phyloP scores from a whole-genome alignment of 2,113 vertebrate species.

The Oceanites oceanicus region DNA sequence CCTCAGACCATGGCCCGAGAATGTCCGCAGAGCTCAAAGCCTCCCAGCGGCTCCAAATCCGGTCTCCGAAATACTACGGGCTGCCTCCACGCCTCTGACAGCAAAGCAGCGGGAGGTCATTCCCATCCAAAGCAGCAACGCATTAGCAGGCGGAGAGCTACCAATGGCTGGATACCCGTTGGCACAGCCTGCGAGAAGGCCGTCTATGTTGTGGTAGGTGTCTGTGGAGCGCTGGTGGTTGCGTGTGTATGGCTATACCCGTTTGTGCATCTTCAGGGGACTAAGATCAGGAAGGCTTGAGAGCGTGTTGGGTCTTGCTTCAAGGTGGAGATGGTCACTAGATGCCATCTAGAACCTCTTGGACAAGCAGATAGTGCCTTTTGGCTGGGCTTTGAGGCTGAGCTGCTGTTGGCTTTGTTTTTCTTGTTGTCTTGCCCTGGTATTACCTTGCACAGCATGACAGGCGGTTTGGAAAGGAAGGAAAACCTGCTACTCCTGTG shows the following conservation, averaged over 20 bases:
- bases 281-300: background rate
- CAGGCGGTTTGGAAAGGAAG: background rate
- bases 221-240: background rate
- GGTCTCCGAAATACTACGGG: slow-evolving; percentile 79
- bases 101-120: slow-evolving; percentile 78
- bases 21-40: slow-evolving; percentile 92
- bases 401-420: background rate
- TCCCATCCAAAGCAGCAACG: slow-evolving; percentile 85
- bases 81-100: slow-evolving; percentile 82
- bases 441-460: background rate
- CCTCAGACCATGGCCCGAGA: slow-evolving; percentile 87
- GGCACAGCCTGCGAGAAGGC: slow-evolving; percentile 91
- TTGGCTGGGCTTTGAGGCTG: background rate
- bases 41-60: slow-evolving; percentile 90
- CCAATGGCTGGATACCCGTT: slow-evolving; percentile 94
- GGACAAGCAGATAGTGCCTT: background rate
- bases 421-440: background rate
- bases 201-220: slow-evolving; percentile 92
- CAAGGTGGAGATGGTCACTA: background rate
- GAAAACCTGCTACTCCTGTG: background rate
- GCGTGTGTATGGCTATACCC: fast-evolving
- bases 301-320: background rate
- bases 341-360: background rate
- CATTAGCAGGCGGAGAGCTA: slow-evolving; percentile 84
- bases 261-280: background rate